Conservation (phyloP, 2,888 invertebrate genomes). For the Julus scanicus region DNA sequence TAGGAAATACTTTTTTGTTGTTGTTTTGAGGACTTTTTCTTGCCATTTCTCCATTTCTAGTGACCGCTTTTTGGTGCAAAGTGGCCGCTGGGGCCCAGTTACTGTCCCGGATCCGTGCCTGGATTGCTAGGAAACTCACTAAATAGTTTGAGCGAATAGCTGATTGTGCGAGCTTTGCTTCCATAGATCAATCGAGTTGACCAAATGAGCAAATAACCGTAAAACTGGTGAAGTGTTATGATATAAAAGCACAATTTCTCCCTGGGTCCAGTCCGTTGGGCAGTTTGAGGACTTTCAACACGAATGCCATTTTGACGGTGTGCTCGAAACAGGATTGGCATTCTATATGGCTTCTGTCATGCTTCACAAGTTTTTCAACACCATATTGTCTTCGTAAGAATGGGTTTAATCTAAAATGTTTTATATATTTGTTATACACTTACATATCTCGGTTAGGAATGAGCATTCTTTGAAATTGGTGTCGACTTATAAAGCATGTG, state of each 20-base stretch:
- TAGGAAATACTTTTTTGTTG: neutral
- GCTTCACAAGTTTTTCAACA: neutral
- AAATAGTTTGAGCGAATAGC: slow-evolving; percentile 3
- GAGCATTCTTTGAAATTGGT: too few species aligned
- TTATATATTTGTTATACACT: neutral
- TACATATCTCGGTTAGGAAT: too few species aligned
- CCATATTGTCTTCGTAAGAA: neutral
- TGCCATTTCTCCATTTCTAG: neutral
- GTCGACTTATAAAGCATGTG: too few species aligned
- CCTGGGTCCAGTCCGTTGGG: slow-evolving; percentile 30
- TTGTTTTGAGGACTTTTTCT: neutral
- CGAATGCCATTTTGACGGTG: neutral
- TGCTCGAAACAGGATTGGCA: neutral
- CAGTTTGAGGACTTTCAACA: slow-evolving; percentile 18
- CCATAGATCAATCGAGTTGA: slow-evolving; percentile 28
- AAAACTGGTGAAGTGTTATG: slow-evolving; percentile 36
- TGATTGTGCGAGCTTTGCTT: slow-evolving; percentile 2
- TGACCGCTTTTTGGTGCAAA: neutral
- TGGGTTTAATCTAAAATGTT: neutral
- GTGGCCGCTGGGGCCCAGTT: slow-evolving; percentile 30
- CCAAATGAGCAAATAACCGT: slow-evolving; percentile 42
- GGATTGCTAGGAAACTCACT: neutral
- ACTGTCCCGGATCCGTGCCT: neutral
- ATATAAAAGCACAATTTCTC: slow-evolving; percentile 29
- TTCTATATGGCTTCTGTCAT: neutral